Conservation (phyloP, 2,888 invertebrate genomes). For the Nephrocerus scutellatus region DNA sequence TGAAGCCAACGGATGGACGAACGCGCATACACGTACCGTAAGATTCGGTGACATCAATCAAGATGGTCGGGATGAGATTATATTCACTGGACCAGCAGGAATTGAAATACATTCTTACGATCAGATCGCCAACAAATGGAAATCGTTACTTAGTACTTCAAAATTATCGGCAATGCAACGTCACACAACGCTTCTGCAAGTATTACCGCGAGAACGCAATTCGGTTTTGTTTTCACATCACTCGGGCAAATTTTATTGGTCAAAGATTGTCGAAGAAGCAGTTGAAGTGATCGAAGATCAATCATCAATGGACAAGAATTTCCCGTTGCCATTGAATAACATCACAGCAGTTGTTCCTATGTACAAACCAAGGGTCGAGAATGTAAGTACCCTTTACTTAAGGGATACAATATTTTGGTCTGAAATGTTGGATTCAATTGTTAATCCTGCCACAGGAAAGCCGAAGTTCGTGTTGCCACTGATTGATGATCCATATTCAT, state of each 20-base stretch:
- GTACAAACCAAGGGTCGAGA: too few species aligned
- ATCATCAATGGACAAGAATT: too few species aligned
- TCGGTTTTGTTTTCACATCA: background rate
- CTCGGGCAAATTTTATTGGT: background rate
- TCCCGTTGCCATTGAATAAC: too few species aligned
- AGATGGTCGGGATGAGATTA: slow-evolving; percentile 6
- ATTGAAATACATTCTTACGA: slow-evolving; percentile 3
- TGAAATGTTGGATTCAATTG: slow-evolving; percentile 1
- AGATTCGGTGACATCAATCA: slow-evolving; percentile 4
- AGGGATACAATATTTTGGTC: slow-evolving; percentile 9
- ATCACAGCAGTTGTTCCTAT: too few species aligned
- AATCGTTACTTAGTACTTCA: background rate
- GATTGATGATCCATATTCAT: slow-evolving; percentile 4
- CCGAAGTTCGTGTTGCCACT: slow-evolving; percentile 10
- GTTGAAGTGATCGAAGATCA: too few species aligned
- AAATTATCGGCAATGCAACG: slow-evolving; percentile 4
- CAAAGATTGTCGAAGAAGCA: background rate
- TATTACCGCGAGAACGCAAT: background rate
- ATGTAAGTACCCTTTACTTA: too few species aligned
- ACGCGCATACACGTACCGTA: background rate
- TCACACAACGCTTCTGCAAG: slow-evolving; percentile 4
- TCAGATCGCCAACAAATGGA: background rate
- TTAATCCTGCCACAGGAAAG: slow-evolving; percentile 1
- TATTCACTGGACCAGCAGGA: slow-evolving; percentile 11
- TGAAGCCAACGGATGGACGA: slow-evolving; percentile 7